phyloP scores from a whole-genome alignment of 2,888 invertebrate genomes.

The Ellobium chinense region DNA sequence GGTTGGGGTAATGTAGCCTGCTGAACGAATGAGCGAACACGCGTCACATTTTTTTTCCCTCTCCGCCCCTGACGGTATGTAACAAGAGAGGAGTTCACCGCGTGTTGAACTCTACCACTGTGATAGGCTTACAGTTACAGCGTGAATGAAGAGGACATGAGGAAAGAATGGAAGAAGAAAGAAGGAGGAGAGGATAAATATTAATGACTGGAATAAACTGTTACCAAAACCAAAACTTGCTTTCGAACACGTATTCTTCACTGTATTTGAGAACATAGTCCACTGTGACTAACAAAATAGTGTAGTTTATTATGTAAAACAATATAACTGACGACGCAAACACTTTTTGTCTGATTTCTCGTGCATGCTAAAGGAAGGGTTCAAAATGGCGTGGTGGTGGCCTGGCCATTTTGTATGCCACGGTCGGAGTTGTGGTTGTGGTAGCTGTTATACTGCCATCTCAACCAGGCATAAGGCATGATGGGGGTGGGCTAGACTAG shows the following conservation, averaged over 20 bases:
- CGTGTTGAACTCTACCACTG: not conserved
- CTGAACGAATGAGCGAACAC: not conserved
- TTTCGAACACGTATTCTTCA: too few relatives aligned
- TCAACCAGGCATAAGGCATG: constrained; percentile 48
- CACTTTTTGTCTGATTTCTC: constrained; percentile 1
- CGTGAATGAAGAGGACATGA: not conserved
- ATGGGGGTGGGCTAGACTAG: not conserved
- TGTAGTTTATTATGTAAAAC: too few relatives aligned
- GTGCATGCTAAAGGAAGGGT: constrained; percentile 42
- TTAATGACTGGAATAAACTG: not conserved
- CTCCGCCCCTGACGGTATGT: not conserved
- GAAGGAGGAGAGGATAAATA: not conserved
- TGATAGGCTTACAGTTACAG: not conserved
- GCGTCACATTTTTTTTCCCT: too few relatives aligned
- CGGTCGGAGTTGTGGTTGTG: constrained; percentile 39
- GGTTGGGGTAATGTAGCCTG: too few relatives aligned
- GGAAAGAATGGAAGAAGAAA: constrained; percentile 2
- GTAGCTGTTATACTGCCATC: constrained; percentile 60
- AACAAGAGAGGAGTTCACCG: not conserved
- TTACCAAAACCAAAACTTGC: not conserved
- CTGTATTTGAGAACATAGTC: too few relatives aligned
- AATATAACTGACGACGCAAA: too few relatives aligned
- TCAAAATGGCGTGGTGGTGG: constrained; percentile 75
- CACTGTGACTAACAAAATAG: too few relatives aligned
- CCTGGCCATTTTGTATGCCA: constrained; percentile 65